phyloP scores from a whole-genome alignment of 2,888 invertebrate species.

The Drosophila longiperda region DNA sequence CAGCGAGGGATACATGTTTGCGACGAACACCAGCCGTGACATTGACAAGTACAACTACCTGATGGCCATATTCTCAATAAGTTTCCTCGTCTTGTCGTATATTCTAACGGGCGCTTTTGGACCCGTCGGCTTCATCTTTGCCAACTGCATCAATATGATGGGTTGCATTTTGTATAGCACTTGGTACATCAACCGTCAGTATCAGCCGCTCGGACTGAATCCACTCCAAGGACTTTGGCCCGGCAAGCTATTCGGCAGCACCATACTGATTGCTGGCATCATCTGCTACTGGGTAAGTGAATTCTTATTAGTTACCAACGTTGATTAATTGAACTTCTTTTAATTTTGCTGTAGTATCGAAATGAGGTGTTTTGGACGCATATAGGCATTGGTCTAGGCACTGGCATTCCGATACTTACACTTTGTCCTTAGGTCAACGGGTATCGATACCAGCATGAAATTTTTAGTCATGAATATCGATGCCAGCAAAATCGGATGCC shows the following conservation, averaged over 20 bases:
- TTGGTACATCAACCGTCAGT: constrained; percentile 89
- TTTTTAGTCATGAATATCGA: not conserved
- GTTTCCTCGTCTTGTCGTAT: constrained; percentile 94
- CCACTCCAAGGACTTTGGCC: constrained; percentile 91
- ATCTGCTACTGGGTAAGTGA: constrained; percentile 88
- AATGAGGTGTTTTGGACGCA: constrained; percentile 86
- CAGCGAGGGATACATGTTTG: constrained; percentile 98
- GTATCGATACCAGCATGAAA: not conserved
- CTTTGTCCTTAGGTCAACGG: not conserved
- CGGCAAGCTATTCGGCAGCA: constrained; percentile 88
- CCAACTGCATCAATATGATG: constrained; percentile 97
- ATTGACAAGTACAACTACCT: constrained; percentile 95
- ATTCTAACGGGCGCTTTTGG: constrained; percentile 93
- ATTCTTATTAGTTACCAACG: not conserved
- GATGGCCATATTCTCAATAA: constrained; percentile 94
- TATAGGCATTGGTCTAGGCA: constrained; percentile 88
- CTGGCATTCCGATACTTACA: constrained; percentile 85
- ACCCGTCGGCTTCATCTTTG: constrained; percentile 97
- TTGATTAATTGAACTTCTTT: not conserved
- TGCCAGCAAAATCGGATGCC: too few relatives aligned
- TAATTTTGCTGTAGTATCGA: constrained; percentile 73
- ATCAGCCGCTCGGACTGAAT: constrained; percentile 88
- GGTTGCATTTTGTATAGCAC: constrained; percentile 93
- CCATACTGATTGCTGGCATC: constrained; percentile 88
- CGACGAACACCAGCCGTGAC: constrained; percentile 95